Evolutionary conservation across 1,140 invertebrate genomes (phyloP).

Genomic region (Leptonema lineaticorne): DNA sequence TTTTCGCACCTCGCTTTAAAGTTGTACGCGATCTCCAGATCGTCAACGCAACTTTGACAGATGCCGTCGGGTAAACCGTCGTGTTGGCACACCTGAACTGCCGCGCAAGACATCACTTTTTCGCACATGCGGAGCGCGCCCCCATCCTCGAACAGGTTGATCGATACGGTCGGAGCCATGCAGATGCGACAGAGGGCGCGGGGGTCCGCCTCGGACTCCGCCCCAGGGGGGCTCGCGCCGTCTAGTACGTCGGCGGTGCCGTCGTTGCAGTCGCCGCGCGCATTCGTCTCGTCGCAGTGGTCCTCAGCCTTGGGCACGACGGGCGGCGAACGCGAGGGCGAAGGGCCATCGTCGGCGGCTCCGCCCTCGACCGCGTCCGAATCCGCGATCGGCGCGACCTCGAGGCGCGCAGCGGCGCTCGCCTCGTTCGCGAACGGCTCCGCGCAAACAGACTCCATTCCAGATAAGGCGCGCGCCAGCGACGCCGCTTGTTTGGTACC

Average conservation of each 20-base stretch:
- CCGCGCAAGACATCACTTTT: conserved; percentile 39
- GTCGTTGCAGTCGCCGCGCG: background rate
- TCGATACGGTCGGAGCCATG: conserved; percentile 32
- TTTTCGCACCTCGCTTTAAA: conserved; percentile 47
- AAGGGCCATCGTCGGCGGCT: background rate
- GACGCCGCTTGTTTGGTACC: conserved; percentile 7
- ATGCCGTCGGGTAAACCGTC: conserved; percentile 35
- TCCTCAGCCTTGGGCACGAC: background rate
- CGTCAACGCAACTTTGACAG: conserved; percentile 20
- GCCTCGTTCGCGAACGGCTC: background rate
- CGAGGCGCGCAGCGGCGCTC: background rate
- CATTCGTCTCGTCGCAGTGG: background rate
- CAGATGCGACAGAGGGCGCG: conserved; percentile 35
- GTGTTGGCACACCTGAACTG: conserved; percentile 23
- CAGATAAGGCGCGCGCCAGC: background rate
- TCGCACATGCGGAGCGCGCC: conserved; percentile 31
- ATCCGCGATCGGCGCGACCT: background rate
- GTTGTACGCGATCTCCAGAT: conserved; percentile 40
- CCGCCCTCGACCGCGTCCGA: background rate
- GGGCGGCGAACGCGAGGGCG: background rate
- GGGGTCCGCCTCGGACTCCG: conserved; percentile 1
- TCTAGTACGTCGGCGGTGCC: background rate
- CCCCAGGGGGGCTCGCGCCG: conserved; percentile 1
- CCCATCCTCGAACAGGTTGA: conserved; percentile 34
- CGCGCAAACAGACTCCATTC: background rate